phyloP scores from a whole-genome alignment of 1,140 invertebrate species.

The Pseudomyrmex dendroicus region DNA sequence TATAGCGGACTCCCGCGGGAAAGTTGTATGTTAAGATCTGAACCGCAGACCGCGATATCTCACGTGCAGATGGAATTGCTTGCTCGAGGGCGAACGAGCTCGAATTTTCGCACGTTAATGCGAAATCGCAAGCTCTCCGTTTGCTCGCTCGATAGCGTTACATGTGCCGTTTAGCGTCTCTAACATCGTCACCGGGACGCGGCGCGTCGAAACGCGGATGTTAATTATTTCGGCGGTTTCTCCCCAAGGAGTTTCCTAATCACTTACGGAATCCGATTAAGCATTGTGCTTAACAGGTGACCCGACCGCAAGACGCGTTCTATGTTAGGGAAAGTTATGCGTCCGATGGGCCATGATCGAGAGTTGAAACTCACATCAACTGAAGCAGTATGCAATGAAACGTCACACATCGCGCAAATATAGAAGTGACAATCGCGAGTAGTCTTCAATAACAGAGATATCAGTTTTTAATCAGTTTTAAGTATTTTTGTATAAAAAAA shows the following conservation, averaged over 20 bases:
- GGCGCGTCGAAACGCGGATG: slow-evolving; percentile 63
- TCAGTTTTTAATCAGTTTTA: neutral
- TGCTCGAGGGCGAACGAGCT: neutral
- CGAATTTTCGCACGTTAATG: slow-evolving; percentile 55
- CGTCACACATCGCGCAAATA: neutral
- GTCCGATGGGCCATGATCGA: slow-evolving; percentile 17
- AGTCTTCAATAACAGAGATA: too few relatives aligned
- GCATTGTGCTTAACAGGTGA: slow-evolving; percentile 74
- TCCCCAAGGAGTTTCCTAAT: slow-evolving; percentile 70
- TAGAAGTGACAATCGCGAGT: neutral
- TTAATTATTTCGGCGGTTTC: slow-evolving; percentile 74
- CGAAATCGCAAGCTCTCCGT: slow-evolving; percentile 17
- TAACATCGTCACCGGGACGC: slow-evolving; percentile 13
- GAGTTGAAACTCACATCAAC: slow-evolving; percentile 26
- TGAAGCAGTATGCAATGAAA: slow-evolving; percentile 12
- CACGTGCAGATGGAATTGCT: slow-evolving; percentile 43
- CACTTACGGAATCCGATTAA: slow-evolving; percentile 75
- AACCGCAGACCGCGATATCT: slow-evolving; percentile 55
- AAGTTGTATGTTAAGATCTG: slow-evolving; percentile 50
- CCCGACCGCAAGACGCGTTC: slow-evolving; percentile 58
- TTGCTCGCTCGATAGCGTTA: slow-evolving; percentile 33
- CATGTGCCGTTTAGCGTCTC: slow-evolving; percentile 48
- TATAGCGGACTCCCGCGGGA: neutral
- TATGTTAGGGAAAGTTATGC: slow-evolving; percentile 51
- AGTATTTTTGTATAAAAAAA: too few relatives aligned